These are phyloP conservation scores for Invenusta paracnida DNA, from an alignment of 2,888 invertebrate species.

Conservation along the genomic window DNA sequence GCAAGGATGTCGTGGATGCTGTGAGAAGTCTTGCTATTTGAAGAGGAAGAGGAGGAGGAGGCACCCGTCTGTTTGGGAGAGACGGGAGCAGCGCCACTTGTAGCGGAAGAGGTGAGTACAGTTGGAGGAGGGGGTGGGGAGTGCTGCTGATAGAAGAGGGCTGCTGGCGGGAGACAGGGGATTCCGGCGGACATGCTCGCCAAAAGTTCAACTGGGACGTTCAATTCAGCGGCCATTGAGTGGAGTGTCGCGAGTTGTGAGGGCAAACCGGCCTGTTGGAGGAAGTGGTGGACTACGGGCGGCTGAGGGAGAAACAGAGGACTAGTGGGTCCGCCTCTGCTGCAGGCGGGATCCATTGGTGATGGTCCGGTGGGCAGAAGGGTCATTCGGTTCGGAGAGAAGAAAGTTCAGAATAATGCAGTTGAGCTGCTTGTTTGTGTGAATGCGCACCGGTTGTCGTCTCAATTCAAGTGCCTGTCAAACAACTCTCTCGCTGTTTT, in stretches of 20 bases:
- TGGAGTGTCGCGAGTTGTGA: neutral
- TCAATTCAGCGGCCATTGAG: neutral
- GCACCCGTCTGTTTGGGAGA: neutral
- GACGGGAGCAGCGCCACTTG: too few species aligned
- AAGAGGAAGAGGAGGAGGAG: neutral
- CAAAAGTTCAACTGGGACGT: neutral
- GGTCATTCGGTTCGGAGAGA: neutral
- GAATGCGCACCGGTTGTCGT: too few species aligned
- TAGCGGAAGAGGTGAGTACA: neutral
- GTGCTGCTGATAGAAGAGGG: neutral
- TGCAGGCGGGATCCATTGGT: neutral
- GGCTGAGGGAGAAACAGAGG: neutral
- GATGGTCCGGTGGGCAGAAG: neutral
- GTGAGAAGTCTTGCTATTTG: neutral
- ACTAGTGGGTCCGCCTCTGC: neutral
- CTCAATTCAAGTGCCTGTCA: too few species aligned
- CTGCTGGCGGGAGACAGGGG: neutral
- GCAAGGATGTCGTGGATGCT: conserved; percentile 11
- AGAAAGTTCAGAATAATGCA: too few species aligned
- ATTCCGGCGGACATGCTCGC: neutral
- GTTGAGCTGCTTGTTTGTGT: too few species aligned
- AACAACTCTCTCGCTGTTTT: too few species aligned
- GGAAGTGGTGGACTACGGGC: neutral
- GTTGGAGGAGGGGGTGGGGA: neutral
- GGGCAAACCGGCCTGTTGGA: neutral